Evolutionary conservation across 1,140 invertebrate genomes (phyloP).

Genomic region (Lethocerus indicus): DNA sequence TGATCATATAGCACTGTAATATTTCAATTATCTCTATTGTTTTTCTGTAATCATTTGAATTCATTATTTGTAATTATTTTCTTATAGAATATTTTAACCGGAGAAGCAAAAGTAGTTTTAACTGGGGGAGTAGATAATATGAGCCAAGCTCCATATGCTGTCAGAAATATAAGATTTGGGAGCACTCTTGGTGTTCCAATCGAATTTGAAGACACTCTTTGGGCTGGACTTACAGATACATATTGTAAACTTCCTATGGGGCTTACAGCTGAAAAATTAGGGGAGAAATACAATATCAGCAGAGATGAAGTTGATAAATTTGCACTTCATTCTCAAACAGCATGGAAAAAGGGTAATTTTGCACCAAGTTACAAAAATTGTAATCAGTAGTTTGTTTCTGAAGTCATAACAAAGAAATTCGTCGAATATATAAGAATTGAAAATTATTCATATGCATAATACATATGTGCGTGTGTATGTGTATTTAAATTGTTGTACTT

Average conservation of each 20-base stretch:
- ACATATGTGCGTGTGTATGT: too few species aligned
- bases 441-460: too few species aligned
- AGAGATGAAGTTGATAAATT: conserved; percentile 79
- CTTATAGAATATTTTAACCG: conserved; percentile 66
- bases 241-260: conserved; percentile 92
- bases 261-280: conserved; percentile 93
- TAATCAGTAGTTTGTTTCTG: too few species aligned
- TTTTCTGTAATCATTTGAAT: background rate
- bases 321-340: conserved; percentile 65
- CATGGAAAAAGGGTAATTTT: conserved; percentile 65
- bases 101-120: conserved; percentile 73
- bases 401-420: too few species aligned
- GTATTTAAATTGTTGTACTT: too few species aligned
- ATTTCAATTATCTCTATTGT: background rate
- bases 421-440: too few species aligned
- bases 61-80: background rate
- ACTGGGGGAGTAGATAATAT: conserved; percentile 91
- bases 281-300: conserved; percentile 72
- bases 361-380: too few species aligned
- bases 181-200: conserved; percentile 61
- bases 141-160: conserved; percentile 83
- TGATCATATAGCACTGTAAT: background rate
- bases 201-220: conserved; percentile 80
- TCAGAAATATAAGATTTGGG: conserved; percentile 81
- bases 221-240: conserved; percentile 79